Conservation (phyloP, 2,888 invertebrate genomes). For the Allophyes oxyacanthae region DNA sequence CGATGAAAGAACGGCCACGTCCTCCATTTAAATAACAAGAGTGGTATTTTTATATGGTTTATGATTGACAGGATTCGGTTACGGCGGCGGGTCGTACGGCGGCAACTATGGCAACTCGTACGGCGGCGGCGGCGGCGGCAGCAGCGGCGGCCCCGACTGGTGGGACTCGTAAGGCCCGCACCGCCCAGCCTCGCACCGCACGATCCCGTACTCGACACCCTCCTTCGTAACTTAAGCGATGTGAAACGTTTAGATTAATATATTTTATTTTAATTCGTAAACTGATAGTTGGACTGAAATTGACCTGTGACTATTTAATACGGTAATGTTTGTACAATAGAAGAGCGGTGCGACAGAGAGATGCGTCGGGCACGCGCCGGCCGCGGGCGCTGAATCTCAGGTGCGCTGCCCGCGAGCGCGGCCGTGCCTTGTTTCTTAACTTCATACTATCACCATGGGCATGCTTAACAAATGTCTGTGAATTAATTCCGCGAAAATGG, state of each 20-base stretch:
- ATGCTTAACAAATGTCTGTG: conserved; percentile 60
- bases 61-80: conserved; percentile 72
- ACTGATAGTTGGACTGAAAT: conserved; percentile 79
- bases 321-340: conserved; percentile 65
- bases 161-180: conserved; percentile 80
- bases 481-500: conserved; percentile 61
- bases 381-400: conserved; percentile 83
- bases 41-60: neutral
- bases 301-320: conserved; percentile 75
- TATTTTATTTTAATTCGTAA: conserved; percentile 69
- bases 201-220: conserved; percentile 50
- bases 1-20: too few relatives aligned
- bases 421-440: conserved; percentile 53
- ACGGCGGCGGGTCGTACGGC: conserved; percentile 81
- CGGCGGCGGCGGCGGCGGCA: conserved; percentile 84
- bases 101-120: conserved; percentile 85
- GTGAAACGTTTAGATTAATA: conserved; percentile 66
- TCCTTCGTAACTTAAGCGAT: conserved; percentile 64
- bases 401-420: conserved; percentile 65
- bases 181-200: conserved; percentile 56
- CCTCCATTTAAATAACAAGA: too few relatives aligned
- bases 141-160: conserved; percentile 85
- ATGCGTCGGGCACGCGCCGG: conserved; percentile 47
- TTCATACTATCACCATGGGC: conserved; percentile 53
- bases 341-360: conserved; percentile 70